Base-by-base conservation (phyloP, 30 jellyfish, hydroid and myxozoan species). In the Pelagia noctiluca region DNA sequence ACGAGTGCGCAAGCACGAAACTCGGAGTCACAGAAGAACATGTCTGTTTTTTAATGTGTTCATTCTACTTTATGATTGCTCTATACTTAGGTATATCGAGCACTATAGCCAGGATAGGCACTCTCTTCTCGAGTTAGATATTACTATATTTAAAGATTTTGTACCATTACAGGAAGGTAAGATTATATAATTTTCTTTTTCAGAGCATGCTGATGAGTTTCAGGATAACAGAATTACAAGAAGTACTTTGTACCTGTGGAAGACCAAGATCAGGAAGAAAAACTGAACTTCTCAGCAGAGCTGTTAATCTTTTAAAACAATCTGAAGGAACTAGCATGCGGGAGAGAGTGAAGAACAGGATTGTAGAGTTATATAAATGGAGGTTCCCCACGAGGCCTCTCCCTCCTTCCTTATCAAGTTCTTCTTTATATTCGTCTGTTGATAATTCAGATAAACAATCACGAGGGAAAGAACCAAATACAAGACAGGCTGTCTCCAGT, bases 261-360 rank as follows among this genome's bases (percentile, higher is more conserved):
- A 82, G 98, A 65, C 90, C 96, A 31, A 74, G 98, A 29, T 80
- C 98, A 13, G 98, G 98, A 2, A 85, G 98, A 4, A 93, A 93
- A 62, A 96, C 87, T 50, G 98, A 93, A 50, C 93, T 93, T 8
- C 85, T 86, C 19, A 96, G 96, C 29, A 78, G 98, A 31, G 97
- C 98, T 0, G 37, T 93, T 28, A 87, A 80, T 70, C 76, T 93
- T 4, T 66, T 93, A 24, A 78, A 79, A 75, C 87, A 77, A 30
- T 47, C 95, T 23, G 96, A 84, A 63, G 90, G 93, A 53, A 46
- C 90, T 0, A 65, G 87, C 25, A n/a, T 70, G 11, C 71, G 98
- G 42, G 96, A 85, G 29, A 79, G 93, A 21, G 96, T 87, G 21
- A 83, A 88, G 61, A 66, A 88, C 74, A 87, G 89, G 60, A 87